Percentiles rank a stretch among this genome's conserved stretches.
Evolutionary conservation across 2,888 invertebrate genomes (phyloP).

Genomic region (Agrypnus murinus): DNA sequence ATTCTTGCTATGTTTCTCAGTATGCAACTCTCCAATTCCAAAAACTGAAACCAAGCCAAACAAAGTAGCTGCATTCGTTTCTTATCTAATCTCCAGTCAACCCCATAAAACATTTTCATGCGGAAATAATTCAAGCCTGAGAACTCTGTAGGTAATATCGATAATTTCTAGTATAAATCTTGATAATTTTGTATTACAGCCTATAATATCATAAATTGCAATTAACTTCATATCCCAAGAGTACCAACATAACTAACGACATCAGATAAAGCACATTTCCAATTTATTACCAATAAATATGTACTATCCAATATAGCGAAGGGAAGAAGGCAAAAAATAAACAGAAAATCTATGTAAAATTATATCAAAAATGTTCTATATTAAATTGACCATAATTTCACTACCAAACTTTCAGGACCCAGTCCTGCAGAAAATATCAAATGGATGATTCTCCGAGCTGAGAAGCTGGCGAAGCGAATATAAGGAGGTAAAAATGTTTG

Average conservation of each 20-base stretch:
- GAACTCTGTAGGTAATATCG: background rate
- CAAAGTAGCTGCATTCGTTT: too few relatives aligned
- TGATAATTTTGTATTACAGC: constrained; percentile 22
- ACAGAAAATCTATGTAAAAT: background rate
- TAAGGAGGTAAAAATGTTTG: constrained; percentile 30
- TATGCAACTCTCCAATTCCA: too few relatives aligned
- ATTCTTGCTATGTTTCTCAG: too few relatives aligned
- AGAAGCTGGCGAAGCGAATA: constrained; percentile 1
- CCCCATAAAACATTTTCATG: too few relatives aligned
- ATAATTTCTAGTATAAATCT: constrained; percentile 21
- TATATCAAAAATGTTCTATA: background rate
- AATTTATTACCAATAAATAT: background rate
- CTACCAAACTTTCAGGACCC: constrained; percentile 2
- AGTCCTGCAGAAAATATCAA: constrained; percentile 1
- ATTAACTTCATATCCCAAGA: constrained; percentile 10
- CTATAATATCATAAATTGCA: constrained; percentile 24
- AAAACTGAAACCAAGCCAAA: too few relatives aligned
- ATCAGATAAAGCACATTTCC: constrained; percentile 18
- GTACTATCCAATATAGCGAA: too few relatives aligned
- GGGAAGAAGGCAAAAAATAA: background rate
- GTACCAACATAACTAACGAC: constrained; percentile 19
- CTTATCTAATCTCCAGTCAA: too few relatives aligned
- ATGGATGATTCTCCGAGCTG: background rate
- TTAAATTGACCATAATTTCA: constrained; percentile 10
- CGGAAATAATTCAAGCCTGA: too few relatives aligned